These are phyloP conservation scores for Hyla sarda DNA, from an alignment of 2,113 vertebrate species.

Conservation along the genomic window DNA sequence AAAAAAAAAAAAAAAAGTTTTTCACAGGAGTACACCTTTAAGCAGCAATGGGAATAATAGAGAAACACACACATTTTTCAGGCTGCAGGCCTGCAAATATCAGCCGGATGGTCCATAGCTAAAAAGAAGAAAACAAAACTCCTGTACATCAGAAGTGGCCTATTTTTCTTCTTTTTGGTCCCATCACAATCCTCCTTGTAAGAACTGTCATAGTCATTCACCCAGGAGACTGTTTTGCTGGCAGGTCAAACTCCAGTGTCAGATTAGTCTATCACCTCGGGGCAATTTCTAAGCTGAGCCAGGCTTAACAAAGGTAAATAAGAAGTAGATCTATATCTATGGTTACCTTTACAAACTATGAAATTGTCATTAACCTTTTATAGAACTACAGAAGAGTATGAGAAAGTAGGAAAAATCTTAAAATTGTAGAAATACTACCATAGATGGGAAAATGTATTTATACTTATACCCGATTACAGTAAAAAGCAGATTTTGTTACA, in stretches of 20 bases:
- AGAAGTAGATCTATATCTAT: constrained; percentile 32
- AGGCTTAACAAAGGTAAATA: constrained; percentile 30
- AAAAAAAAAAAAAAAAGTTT: no score
- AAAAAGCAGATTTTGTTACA: background rate
- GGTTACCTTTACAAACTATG: background rate
- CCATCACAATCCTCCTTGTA: background rate
- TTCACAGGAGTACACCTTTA: no score
- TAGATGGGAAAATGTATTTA: background rate
- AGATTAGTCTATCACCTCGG: constrained; percentile 30
- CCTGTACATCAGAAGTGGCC: background rate
- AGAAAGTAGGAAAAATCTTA: background rate
- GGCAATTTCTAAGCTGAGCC: constrained; percentile 13
- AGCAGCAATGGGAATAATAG: background rate
- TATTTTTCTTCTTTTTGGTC: background rate
- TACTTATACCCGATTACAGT: background rate
- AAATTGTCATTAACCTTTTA: constrained; percentile 5
- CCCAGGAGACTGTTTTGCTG: background rate
- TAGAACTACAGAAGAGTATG: background rate
- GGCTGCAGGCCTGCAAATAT: background rate
- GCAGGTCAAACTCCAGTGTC: background rate
- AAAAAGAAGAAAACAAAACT: background rate
- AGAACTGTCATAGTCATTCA: constrained; percentile 12
- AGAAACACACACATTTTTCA: background rate
- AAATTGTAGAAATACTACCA: no score
- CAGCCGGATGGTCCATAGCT: background rate